phyloP scores from a whole-genome alignment of 1,140 invertebrate genomes.

The Drosophila ficusphila region DNA sequence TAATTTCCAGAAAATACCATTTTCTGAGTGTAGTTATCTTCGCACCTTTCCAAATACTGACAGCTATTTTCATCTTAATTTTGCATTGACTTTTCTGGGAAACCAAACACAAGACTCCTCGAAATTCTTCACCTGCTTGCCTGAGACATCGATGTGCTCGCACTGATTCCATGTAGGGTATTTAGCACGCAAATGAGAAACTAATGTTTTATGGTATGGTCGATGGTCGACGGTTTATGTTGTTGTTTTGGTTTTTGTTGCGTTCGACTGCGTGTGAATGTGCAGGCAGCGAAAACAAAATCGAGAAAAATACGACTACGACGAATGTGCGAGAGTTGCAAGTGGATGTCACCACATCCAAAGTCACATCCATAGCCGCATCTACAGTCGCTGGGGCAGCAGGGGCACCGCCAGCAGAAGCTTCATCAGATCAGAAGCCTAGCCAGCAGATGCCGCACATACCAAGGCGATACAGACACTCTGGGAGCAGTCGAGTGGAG shows the following conservation, averaged over 20 bases:
- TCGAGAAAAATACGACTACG: constrained; percentile 64
- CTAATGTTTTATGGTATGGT: constrained; percentile 77
- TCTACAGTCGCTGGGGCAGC: constrained; percentile 8
- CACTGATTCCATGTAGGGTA: constrained; percentile 60
- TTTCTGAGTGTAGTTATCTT: constrained; percentile 6
- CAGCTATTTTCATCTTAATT: constrained; percentile 7
- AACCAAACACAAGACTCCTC: constrained; percentile 2
- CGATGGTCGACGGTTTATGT: constrained; percentile 53
- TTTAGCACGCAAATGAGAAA: constrained; percentile 81
- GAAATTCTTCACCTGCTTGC: constrained; percentile 9
- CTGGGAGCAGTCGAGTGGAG: constrained; percentile 56
- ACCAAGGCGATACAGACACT: constrained; percentile 79
- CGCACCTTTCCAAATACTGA: constrained; percentile 17
- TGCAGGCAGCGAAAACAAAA: constrained; percentile 56
- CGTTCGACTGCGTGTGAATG: constrained; percentile 72
- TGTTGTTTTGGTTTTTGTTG: constrained; percentile 42
- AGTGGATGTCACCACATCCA: constrained; percentile 74
- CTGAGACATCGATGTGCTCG: constrained; percentile 27
- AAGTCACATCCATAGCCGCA: constrained; percentile 18
- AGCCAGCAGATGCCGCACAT: constrained; percentile 79
- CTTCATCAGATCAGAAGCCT: constrained; percentile 72
- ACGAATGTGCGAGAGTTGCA: constrained; percentile 70
- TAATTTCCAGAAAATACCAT: neutral
- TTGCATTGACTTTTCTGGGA: constrained; percentile 12
- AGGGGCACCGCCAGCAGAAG: constrained; percentile 16